These are phyloP conservation scores for Phaedon cochleariae DNA, from an alignment of 2,888 invertebrate genomes.

Conservation along the genomic window DNA sequence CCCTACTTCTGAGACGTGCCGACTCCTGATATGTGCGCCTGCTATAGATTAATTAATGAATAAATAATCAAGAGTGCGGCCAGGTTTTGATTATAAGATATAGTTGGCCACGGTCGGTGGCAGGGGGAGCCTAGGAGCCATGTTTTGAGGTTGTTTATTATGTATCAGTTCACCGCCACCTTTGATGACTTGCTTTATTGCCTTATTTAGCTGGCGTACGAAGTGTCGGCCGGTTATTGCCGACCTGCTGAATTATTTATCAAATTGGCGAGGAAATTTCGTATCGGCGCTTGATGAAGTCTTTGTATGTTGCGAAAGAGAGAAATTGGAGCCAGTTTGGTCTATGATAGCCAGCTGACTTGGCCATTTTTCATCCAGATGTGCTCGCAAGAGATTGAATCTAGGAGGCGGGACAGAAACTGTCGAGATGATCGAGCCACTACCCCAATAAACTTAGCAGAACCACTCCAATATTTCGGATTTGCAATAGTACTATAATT, in stretches of 20 bases:
- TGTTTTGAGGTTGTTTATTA: constrained; percentile 57
- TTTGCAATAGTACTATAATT: too few relatives aligned
- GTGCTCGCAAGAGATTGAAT: too few relatives aligned
- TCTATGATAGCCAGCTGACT: too few relatives aligned
- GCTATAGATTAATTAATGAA: constrained; percentile 64
- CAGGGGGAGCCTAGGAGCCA: constrained; percentile 47
- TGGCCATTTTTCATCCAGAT: too few relatives aligned
- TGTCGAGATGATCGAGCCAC: too few relatives aligned
- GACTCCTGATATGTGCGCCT: constrained; percentile 25
- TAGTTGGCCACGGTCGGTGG: constrained; percentile 52
- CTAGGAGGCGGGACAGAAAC: too few relatives aligned
- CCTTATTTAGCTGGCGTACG: constrained; percentile 35
- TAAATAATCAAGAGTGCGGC: constrained; percentile 60
- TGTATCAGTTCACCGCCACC: constrained; percentile 54
- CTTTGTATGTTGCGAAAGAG: too few relatives aligned
- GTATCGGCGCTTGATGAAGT: too few relatives aligned
- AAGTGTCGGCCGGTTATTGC: constrained; percentile 30
- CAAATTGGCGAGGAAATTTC: constrained; percentile 24
- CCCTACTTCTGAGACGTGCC: constrained; percentile 27
- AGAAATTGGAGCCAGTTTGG: too few relatives aligned
- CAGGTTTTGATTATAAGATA: constrained; percentile 61
- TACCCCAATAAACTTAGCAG: too few relatives aligned
- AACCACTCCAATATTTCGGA: too few relatives aligned
- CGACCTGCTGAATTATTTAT: constrained; percentile 30
- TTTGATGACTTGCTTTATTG: constrained; percentile 52